Percentiles rank a stretch among this genome's conserved stretches.
phyloP scores from a whole-genome alignment of 2,113 vertebrate species.

The Elaphurus davidianus region DNA sequence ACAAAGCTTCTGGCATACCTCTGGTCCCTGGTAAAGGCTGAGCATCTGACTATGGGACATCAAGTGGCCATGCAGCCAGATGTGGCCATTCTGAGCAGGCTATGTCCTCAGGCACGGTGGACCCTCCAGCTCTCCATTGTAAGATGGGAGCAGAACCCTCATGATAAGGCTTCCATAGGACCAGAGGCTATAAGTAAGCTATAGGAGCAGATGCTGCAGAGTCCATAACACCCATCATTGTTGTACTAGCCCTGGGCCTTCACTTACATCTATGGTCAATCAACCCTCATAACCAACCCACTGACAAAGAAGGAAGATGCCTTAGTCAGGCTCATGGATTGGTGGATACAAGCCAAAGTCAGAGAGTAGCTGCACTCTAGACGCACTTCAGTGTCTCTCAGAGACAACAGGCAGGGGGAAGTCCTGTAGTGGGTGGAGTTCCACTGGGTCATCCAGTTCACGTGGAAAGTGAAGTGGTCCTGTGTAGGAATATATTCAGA shows the following conservation, averaged over 20 bases:
- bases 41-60: neutral
- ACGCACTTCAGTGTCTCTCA: neutral
- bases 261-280: neutral
- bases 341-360: neutral
- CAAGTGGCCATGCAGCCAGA: neutral
- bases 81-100: neutral
- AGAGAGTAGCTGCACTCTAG: neutral
- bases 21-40: neutral
- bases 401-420: neutral
- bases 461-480: neutral
- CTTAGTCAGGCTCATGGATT: neutral
- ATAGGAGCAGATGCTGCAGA: neutral
- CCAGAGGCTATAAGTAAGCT: neutral
- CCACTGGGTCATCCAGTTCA: neutral
- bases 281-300: neutral
- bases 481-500: neutral
- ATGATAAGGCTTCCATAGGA: neutral
- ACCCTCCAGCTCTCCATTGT: neutral
- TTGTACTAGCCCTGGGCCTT: neutral
- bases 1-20: neutral
- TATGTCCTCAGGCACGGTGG: neutral
- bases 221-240: neutral
- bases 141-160: neutral
- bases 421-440: neutral
- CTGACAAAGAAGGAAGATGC: neutral